Base-by-base conservation (phyloP, 1,140 invertebrate species). In the Monochamus saltuarius region DNA sequence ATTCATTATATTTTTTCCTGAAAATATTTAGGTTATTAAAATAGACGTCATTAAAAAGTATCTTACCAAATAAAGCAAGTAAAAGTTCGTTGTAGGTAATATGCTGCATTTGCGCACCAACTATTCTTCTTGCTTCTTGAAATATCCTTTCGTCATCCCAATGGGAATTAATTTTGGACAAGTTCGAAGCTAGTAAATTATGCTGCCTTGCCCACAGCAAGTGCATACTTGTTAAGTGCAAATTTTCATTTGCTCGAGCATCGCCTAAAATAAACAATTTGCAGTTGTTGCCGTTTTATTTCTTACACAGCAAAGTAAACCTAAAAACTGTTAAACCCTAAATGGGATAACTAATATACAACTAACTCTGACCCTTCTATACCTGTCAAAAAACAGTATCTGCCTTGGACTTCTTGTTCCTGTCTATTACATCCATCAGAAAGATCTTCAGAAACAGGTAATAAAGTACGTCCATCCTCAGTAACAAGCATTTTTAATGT, bases 41-140 rank as follows among this genome's bases (percentile, higher is more conserved):
- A 37, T 55, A 34, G 22, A 37, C 14, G 11, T 42, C 34, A 38
- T 38, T n/a, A 8, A 8, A 7, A 38, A 38, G 22, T 29, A 6
- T 29, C 2, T 82, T 73, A 77, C 92, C 91, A 0, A 97, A 67
- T 1, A 97, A 73, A 9, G 91, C 81, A 0, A 93, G 92, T 19
- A 97, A 68, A 70, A 93, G 94, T 75, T 96, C 93, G n/a, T 86
- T 85, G 74, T 93, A 96, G 0, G 90, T 88, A 35, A 97, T 88
- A 65, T 96, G 91, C 68, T 95, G 92, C 68, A 95, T 79, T 72
- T 94, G 85, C 0, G 92, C 94, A 0, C 78, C 83, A 0, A 96
- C 70, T n/a, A 98, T 91, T 71, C 85, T 81, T 72, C 89, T 76
- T 0, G 88, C 72, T 78, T 97, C 95, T 71, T 93, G 88, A 74